Conservation (phyloP, 2,113 vertebrate genomes). For the Xiphorhynchus elegans region DNA sequence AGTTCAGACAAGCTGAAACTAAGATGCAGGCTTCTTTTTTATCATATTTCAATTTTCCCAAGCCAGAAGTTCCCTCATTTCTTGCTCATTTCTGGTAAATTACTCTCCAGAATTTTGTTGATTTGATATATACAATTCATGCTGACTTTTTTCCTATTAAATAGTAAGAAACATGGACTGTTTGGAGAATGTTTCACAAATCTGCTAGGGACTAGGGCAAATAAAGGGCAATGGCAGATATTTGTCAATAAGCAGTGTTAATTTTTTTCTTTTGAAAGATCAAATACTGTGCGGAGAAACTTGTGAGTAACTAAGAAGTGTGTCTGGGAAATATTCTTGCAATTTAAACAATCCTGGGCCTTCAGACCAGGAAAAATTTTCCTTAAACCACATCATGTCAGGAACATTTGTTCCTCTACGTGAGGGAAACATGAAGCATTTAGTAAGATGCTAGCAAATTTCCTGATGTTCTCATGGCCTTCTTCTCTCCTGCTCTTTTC, state of each 20-base stretch:
- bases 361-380: neutral
- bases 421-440: neutral
- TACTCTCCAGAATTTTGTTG: neutral
- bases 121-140: neutral
- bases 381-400: neutral
- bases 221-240: neutral
- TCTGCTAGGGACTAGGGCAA: neutral
- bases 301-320: neutral
- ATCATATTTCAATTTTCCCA: neutral
- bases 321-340: neutral
- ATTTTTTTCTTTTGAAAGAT: neutral
- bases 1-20: neutral
- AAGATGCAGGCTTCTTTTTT: neutral
- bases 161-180: neutral
- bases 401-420: neutral
- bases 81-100: neutral
- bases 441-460: neutral
- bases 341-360: neutral
- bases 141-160: neutral
- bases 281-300: neutral
- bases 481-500: neutral
- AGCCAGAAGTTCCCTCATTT: neutral
- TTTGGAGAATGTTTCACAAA: neutral
- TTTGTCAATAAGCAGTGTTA: neutral
- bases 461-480: neutral